A percentile compares a stretch with the other conserved stretches of the same genome.
Conservation (phyloP, 2,113 vertebrate genomes). For the Rhea americana region DNA sequence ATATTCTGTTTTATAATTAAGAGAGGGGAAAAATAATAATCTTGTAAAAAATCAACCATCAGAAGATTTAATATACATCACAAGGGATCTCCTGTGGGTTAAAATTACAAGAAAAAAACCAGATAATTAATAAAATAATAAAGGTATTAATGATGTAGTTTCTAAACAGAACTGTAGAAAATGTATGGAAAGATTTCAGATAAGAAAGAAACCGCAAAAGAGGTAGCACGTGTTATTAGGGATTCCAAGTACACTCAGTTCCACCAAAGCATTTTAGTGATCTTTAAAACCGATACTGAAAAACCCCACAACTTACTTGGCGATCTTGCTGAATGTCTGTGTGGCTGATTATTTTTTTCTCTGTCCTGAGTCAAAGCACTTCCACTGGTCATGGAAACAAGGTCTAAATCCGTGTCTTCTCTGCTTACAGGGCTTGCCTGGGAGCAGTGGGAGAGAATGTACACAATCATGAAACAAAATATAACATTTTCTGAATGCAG, state of each 20-base stretch:
- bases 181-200: conserved; percentile 25
- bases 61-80: background rate
- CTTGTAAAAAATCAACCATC: conserved; percentile 24
- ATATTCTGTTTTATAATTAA: background rate
- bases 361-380: conserved; percentile 77
- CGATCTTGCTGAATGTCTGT: conserved; percentile 76
- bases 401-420: conserved; percentile 82
- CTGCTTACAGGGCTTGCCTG: conserved; percentile 85
- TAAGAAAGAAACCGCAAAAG: conserved; percentile 3
- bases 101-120: conserved; percentile 48
- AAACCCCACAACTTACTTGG: conserved; percentile 84
- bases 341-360: conserved; percentile 75
- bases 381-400: conserved; percentile 76
- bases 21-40: background rate
- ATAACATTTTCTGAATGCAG: conserved; percentile 82
- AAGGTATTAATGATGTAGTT: conserved; percentile 26
- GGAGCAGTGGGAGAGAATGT: conserved; percentile 81
- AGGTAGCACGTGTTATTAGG: background rate
- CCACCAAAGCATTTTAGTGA: conserved; percentile 50
- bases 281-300: conserved; percentile 74
- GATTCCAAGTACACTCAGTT: conserved; percentile 23
- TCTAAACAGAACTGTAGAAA: conserved; percentile 23
- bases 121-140: background rate
- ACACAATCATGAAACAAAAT: conserved; percentile 86
- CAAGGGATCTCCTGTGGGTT: background rate